phyloP scores from a whole-genome alignment of 1,140 invertebrate species.

The Bacillus rossius region DNA sequence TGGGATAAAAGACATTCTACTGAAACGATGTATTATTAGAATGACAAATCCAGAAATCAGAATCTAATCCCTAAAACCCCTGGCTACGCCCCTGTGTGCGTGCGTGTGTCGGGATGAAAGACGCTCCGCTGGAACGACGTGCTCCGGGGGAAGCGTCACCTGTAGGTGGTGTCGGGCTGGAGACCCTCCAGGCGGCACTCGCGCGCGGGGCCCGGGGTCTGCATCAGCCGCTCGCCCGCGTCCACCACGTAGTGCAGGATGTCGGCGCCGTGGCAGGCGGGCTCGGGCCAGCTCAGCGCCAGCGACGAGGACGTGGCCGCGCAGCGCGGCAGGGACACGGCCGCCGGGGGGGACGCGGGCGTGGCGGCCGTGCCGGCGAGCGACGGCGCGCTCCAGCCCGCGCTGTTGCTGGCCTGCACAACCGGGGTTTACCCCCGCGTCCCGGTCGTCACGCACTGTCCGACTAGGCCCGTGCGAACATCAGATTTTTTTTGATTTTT shows the following conservation, averaged over 20 bases:
- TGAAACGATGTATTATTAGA: too few species aligned
- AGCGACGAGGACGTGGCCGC: slow-evolving; percentile 60
- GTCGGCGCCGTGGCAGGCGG: slow-evolving; percentile 60
- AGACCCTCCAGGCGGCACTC: slow-evolving; percentile 43
- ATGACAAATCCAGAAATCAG: too few species aligned
- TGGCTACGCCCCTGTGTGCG: too few species aligned
- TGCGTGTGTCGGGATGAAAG: too few species aligned
- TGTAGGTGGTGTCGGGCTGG: slow-evolving; percentile 50
- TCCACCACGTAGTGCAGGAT: slow-evolving; percentile 74
- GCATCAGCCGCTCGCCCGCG: slow-evolving; percentile 51
- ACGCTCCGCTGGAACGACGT: too few species aligned
- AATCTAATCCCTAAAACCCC: too few species aligned
- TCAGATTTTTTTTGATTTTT: too few species aligned
- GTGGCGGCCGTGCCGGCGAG: slow-evolving; percentile 51
- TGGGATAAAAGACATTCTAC: too few species aligned
- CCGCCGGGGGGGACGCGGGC: slow-evolving; percentile 65
- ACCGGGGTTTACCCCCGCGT: too few species aligned
- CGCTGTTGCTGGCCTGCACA: slow-evolving; percentile 62
- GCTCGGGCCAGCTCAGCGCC: slow-evolving; percentile 63
- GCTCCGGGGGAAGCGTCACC: slow-evolving; percentile 32
- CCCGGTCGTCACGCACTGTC: too few species aligned
- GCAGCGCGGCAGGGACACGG: slow-evolving; percentile 53
- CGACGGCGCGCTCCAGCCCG: slow-evolving; percentile 69
- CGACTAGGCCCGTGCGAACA: too few species aligned
- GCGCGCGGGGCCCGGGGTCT: slow-evolving; percentile 45